Conservation (phyloP, 92 coral and sea anemone species). For the Chrysogorgia sp. region DNA sequence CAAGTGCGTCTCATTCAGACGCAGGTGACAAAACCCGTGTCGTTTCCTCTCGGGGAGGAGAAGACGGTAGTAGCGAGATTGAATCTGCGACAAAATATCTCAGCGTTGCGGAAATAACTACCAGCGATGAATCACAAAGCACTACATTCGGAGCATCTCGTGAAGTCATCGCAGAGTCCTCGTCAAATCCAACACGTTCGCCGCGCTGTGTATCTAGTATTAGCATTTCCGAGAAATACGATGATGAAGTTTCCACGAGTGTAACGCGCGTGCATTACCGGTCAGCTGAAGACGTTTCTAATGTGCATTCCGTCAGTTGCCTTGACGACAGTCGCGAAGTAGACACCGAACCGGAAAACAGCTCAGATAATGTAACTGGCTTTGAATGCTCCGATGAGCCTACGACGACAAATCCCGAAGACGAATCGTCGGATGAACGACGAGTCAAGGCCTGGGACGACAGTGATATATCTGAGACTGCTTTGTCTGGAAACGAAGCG, state of each 20-base stretch:
- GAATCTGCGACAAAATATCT: neutral
- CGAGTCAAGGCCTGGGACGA: neutral
- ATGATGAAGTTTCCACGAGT: conserved; percentile 28
- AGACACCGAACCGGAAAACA: neutral
- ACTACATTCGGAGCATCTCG: neutral
- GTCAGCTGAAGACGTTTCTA: neutral
- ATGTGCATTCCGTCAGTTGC: neutral
- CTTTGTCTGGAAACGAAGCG: conserved; percentile 21
- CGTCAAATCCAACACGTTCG: neutral
- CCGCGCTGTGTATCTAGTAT: neutral
- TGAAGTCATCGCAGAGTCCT: neutral
- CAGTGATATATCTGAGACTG: neutral
- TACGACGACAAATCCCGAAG: conserved; percentile 17
- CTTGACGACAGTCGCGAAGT: neutral
- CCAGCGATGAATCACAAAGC: neutral
- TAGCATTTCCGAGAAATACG: conserved; percentile 5
- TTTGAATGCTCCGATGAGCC: conserved; percentile 3
- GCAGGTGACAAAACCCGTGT: neutral
- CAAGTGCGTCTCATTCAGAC: neutral
- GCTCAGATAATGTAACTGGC: neutral
- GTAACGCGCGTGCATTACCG: neutral
- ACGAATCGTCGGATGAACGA: neutral
- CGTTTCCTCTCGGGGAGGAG: neutral
- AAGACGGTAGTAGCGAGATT: neutral
- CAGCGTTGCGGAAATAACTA: neutral